A percentile compares a stretch with the other conserved stretches of the same genome.
Evolutionary conservation across 2,113 vertebrate species (phyloP).

Genomic region (Embiotoca jacksoni): DNA sequence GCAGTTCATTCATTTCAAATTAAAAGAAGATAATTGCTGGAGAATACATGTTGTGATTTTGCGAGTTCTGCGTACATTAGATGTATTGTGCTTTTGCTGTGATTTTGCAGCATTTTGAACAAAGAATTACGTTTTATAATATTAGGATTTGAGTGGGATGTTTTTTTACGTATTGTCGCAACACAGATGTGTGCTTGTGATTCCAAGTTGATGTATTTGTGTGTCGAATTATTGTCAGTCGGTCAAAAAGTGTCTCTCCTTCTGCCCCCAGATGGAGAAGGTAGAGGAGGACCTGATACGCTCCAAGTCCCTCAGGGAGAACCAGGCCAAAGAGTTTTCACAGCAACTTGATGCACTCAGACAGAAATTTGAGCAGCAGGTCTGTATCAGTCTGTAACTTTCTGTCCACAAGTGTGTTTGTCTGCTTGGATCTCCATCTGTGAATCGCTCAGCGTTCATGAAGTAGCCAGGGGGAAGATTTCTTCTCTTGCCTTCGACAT

Average conservation of each 20-base stretch:
- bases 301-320: constrained; percentile 92
- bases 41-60: not conserved
- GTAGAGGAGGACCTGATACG: constrained; percentile 91
- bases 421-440: constrained; percentile 13
- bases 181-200: not conserved
- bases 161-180: not conserved
- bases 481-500: constrained; percentile 10
- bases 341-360: constrained; percentile 89
- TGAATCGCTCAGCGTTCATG: not conserved
- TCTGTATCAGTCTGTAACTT: constrained; percentile 70
- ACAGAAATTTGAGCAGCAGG: constrained; percentile 91
- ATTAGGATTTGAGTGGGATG: not conserved
- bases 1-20: constrained; percentile 37
- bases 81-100: not conserved
- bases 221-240: too few relatives aligned
- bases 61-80: constrained; percentile 1
- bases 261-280: constrained; percentile 89
- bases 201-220: not conserved
- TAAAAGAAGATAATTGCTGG: not conserved
- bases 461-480: not conserved
- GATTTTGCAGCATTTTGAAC: not conserved
- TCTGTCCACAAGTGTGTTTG: constrained; percentile 1
- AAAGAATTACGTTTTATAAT: not conserved
- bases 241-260: not conserved
- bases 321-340: constrained; percentile 90